Percentiles rank a stretch among this genome's conserved stretches.
Conservation (phyloP, 2,113 vertebrate species). For the Sula dactylatra region DNA sequence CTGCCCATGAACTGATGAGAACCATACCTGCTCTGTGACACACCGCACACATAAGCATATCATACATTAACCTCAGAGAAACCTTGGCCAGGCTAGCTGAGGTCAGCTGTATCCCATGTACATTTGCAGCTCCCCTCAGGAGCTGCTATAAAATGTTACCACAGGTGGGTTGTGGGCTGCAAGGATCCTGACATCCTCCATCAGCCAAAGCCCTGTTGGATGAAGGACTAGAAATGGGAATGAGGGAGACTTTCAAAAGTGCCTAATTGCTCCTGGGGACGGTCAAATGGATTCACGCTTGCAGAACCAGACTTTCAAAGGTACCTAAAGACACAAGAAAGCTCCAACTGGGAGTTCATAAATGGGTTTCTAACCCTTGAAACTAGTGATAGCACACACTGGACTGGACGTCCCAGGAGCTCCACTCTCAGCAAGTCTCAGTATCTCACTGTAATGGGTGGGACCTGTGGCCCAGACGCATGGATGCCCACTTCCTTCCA, state of each 20-base stretch:
- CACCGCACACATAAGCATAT: rapidly evolving
- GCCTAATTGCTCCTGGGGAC: not conserved
- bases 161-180: not conserved
- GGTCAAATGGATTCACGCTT: rapidly evolving
- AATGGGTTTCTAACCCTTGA: not conserved
- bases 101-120: not conserved
- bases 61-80: not conserved
- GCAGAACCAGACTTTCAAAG: not conserved
- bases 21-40: not conserved
- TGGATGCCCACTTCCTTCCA: not conserved
- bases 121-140: not conserved
- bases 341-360: not conserved
- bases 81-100: not conserved
- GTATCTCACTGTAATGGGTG: not conserved
- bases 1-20: not conserved
- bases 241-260: not conserved
- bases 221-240: not conserved
- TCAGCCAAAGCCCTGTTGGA: not conserved
- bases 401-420: not conserved
- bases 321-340: not conserved
- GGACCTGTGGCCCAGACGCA: not conserved
- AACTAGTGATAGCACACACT: not conserved
- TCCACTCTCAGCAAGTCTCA: not conserved
- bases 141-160: not conserved
- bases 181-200: not conserved